Base-by-base conservation (phyloP, 1,140 invertebrate species). In the Harlomillsia oculata region DNA sequence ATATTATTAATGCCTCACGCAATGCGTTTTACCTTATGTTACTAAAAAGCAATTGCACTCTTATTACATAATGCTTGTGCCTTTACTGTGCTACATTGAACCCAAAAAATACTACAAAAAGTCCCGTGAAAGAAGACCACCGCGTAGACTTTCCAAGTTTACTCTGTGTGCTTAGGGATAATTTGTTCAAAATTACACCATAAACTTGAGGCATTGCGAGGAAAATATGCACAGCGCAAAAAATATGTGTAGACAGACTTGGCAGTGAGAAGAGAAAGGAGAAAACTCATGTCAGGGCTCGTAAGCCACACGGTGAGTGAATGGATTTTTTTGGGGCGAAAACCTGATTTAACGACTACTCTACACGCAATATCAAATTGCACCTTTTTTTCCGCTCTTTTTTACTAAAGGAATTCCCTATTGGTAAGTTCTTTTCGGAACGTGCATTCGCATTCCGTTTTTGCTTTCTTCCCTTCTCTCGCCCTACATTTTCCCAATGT, bases 291-390 rank as follows among this genome's bases (percentile, higher is more conserved):
- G 9, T 34, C 32, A 14, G 40, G 18, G 9, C 11, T 18, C 20
- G 8, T 9, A 43, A 43, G 9, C 20, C 40, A 43, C 20, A 11
- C 11, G n/a, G 21, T 55, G 11, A 9, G 26, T 40, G 56, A 49
- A 53, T 54, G 23, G 32, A 49, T 49, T 26, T 14, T n/a, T n/a
- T n/a, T n/a, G n/a, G n/a, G n/a, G 44, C 16, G 39, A 61, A 63
- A 60, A 44, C 50, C 43, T 40, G 44, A 60, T 60, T 63, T 63
- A 63, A 62, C 53, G 57, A 51, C 54, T 26, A 23, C 56, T 56
- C 43, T 43, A 51, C 64, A 62, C 63, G 58, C 61, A 60, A 60
- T 63, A 53, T 60, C 41, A 53, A 58, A 57, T 60, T 60, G 56
- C 62, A 36, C 52, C 56, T 54, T 57, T 59, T 59, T 63, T 50